Evolutionary conservation across 2,113 vertebrate genomes (phyloP).

Genomic region (Tauraco erythrolophus): DNA sequence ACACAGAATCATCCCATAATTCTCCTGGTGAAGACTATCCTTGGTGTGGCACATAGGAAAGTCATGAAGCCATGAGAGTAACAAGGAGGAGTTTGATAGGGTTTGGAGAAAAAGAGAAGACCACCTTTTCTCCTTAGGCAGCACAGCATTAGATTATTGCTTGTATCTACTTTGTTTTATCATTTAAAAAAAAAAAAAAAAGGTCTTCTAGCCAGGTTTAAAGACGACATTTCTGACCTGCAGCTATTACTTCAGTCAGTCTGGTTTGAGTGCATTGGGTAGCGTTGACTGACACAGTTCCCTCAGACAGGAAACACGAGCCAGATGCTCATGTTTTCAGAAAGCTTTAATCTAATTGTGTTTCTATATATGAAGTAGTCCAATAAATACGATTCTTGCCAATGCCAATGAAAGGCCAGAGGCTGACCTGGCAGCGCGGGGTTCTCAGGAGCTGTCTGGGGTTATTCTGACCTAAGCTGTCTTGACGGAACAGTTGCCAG

Average conservation of each 20-base stretch:
- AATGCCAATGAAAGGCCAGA: neutral
- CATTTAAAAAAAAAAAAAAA: neutral
- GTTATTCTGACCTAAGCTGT: neutral
- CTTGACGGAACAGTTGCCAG: neutral
- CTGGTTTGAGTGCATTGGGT: neutral
- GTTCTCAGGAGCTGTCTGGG: neutral
- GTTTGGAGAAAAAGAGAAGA: neutral
- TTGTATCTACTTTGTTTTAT: neutral
- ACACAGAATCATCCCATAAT: fast-evolving
- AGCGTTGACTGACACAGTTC: neutral
- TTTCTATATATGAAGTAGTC: neutral
- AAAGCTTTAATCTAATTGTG: constrained; percentile 33
- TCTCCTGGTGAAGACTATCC: neutral
- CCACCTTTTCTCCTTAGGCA: neutral
- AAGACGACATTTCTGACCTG: neutral
- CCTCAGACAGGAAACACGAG: neutral
- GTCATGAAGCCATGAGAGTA: neutral
- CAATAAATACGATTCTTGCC: neutral
- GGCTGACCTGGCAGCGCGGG: neutral
- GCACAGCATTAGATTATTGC: neutral
- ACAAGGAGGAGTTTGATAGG: neutral
- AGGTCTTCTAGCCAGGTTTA: neutral
- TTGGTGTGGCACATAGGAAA: neutral
- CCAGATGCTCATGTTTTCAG: constrained; percentile 13
- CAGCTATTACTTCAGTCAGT: neutral